These are phyloP conservation scores for Platyrinchus mystaceus DNA, from an alignment of 2,797 vertebrate genomes.

Conservation along the genomic window DNA sequence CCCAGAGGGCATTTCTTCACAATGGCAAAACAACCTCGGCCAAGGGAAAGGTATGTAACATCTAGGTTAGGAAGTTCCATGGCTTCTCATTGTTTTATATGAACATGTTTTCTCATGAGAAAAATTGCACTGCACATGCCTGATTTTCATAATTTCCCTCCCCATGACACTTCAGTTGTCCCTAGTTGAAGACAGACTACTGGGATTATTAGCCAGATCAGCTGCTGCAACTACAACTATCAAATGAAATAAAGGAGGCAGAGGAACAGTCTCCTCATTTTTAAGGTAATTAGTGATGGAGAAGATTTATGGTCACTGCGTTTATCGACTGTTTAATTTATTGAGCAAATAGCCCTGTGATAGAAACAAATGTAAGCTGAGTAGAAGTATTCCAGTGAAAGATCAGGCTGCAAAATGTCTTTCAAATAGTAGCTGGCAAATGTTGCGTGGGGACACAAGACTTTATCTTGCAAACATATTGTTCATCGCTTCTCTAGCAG, in stretches of 20 bases:
- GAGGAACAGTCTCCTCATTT: background rate
- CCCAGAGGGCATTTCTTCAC: background rate
- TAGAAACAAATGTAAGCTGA: background rate
- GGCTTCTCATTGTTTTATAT: background rate
- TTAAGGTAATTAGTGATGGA: constrained; percentile 14
- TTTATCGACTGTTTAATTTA: background rate
- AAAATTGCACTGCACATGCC: background rate
- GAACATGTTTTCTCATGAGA: background rate
- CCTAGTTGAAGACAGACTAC: background rate
- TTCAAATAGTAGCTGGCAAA: background rate
- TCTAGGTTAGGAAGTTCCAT: background rate
- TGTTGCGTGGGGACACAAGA: background rate
- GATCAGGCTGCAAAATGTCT: background rate
- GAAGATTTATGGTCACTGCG: background rate
- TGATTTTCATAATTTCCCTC: background rate
- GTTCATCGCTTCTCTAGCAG: background rate
- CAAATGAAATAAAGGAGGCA: background rate
- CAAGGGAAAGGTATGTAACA: background rate
- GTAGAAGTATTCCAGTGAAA: background rate
- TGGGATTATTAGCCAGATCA: background rate
- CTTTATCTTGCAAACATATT: background rate
- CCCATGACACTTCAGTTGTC: background rate
- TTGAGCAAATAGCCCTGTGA: background rate
- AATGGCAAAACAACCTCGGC: background rate
- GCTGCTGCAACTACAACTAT: background rate